These are phyloP conservation scores for Hapalemur alaotrensis DNA, from an alignment of 2,797 vertebrate species.

Conservation along the genomic window DNA sequence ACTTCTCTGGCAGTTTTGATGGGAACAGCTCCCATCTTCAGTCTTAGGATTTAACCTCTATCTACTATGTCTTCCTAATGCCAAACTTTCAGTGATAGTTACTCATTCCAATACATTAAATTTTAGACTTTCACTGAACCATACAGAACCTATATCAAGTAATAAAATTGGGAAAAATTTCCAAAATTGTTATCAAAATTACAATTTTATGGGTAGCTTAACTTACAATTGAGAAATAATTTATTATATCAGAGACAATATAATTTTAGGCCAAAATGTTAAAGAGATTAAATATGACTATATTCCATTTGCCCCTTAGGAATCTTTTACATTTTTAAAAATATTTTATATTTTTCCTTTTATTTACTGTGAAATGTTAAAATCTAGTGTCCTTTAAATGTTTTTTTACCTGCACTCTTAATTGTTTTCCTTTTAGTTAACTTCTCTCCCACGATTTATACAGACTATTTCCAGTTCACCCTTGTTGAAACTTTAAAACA, in stretches of 20 bases:
- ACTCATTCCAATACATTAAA: background rate
- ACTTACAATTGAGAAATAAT: background rate
- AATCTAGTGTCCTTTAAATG: background rate
- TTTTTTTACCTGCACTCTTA: background rate
- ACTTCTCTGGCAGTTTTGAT: background rate
- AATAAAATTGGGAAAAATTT: background rate
- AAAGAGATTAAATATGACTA: background rate
- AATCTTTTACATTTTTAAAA: background rate
- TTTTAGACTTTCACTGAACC: background rate
- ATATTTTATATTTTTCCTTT: background rate
- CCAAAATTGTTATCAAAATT: background rate
- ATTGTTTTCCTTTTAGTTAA: background rate
- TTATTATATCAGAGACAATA: background rate
- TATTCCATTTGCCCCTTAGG: background rate
- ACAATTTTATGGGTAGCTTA: background rate
- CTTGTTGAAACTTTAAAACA: background rate
- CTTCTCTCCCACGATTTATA: background rate
- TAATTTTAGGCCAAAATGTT: background rate
- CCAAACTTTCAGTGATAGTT: background rate
- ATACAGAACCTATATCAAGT: background rate
- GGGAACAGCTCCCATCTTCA: background rate
- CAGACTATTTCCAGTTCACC: background rate
- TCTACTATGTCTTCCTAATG: background rate
- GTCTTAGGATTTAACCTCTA: background rate
- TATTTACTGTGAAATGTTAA: background rate